phyloP scores from a whole-genome alignment of 2,888 invertebrate species.

The Dryococelus australis region DNA sequence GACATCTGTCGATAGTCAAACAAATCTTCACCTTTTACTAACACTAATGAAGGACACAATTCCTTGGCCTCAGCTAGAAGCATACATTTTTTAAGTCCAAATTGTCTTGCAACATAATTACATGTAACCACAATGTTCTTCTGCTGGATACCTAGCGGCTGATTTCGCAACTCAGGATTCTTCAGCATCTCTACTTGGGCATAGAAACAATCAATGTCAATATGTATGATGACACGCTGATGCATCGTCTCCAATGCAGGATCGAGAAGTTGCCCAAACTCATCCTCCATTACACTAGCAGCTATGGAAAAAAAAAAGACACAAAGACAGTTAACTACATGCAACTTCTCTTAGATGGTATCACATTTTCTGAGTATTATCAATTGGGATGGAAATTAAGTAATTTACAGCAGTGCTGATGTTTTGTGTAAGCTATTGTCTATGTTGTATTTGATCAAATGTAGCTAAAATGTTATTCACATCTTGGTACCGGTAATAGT shows the following conservation, averaged over 20 bases:
- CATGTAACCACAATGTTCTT: slow-evolving; percentile 85
- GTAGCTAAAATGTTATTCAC: too few species aligned
- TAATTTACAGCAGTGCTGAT: too few species aligned
- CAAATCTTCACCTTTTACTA: slow-evolving; percentile 85
- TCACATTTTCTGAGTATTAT: too few species aligned
- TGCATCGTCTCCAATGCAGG: slow-evolving; percentile 57
- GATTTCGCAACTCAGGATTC: slow-evolving; percentile 70
- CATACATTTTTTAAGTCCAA: slow-evolving; percentile 82
- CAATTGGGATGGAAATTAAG: too few species aligned
- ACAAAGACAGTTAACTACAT: background rate
- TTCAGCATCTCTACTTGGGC: slow-evolving; percentile 85
- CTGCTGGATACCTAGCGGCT: slow-evolving; percentile 83
- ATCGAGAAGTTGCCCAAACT: slow-evolving; percentile 32
- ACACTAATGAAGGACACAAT: slow-evolving; percentile 75
- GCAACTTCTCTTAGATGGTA: background rate
- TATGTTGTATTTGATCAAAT: too few species aligned
- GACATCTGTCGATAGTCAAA: slow-evolving; percentile 81
- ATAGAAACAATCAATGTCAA: slow-evolving; percentile 86
- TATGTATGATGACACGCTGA: slow-evolving; percentile 75
- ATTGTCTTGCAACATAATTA: slow-evolving; percentile 80
- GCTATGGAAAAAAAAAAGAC: background rate
- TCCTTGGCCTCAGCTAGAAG: slow-evolving; percentile 75
- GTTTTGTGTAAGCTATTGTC: too few species aligned
- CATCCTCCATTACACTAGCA: slow-evolving; percentile 33
- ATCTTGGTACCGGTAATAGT: too few species aligned